Evolutionary conservation across 1,140 invertebrate genomes (phyloP), one percentile per base, ranked within the genome.

Genomic region (Capitella teleta): DNA sequence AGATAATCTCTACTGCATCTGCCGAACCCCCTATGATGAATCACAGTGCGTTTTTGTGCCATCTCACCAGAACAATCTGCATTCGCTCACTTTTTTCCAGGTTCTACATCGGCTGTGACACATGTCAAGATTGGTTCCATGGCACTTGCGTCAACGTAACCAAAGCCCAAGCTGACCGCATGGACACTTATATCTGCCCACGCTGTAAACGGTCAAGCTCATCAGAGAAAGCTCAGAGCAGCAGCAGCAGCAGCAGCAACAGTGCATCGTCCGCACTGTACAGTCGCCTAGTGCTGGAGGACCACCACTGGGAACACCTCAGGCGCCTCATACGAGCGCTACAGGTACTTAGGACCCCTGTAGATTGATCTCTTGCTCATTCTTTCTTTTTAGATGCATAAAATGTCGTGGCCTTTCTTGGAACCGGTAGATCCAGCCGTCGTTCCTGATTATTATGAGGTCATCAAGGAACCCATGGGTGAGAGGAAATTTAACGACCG

Each of bases 381-480:
- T 26, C 12, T 37, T 48, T 49, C 55, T 24, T 61, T 66, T 10
- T 58, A 74, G 66, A 55, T 56, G 10, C 70, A 74, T 53, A 67
- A 68, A 48, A 92, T 85, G 78, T 86, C 91, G 18, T 94, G 90
- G 88, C 92, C 93, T 36, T 97, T 97, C 72, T 85, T 92, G 78
- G 86, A 94, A 75, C 89, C 93, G 26, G 93, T 98, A 16, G 87
- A 96, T 78, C 85, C 85, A 40, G 82, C 82, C 58, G 87, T 95
- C 77, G 91, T 88, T 37, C 92, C 92, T 8, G 90, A 94, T 73
- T 98, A 98, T 75, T 96, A 96, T 67, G 85, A 87, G 79, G 84
- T 97, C 45, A 91, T 98, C 51, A 94, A 93, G 73, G 90, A 97
- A 76, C 93, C 92, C 44, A 96, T 97, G 90, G 92, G 92, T 96